phyloP scores from a whole-genome alignment of 2,888 invertebrate genomes.

The Caprella mutica region DNA sequence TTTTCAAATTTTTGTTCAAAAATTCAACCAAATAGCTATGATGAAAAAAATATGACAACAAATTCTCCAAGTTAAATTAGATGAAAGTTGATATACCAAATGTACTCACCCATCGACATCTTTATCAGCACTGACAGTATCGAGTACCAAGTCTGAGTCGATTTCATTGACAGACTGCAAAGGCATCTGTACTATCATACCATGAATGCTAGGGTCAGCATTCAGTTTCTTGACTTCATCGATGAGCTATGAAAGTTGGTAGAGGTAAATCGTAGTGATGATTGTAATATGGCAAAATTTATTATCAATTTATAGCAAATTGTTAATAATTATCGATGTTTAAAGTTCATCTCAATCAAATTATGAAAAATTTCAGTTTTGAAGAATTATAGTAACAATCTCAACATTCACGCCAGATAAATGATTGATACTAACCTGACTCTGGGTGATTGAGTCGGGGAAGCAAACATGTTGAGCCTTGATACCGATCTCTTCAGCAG shows the following conservation, averaged over 20 bases:
- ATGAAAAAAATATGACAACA: no score
- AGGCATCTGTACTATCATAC: constrained; percentile 94
- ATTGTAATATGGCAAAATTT: no score
- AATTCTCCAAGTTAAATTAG: no score
- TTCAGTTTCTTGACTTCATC: constrained; percentile 62
- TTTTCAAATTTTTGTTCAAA: no score
- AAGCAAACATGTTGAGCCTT: constrained; percentile 65
- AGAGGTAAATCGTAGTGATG: no score
- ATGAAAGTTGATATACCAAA: background rate
- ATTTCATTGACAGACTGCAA: constrained; percentile 71
- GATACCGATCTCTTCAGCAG: constrained; percentile 83
- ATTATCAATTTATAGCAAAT: no score
- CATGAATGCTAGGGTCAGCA: constrained; percentile 70
- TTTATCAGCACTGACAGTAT: constrained; percentile 74
- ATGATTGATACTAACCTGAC: constrained; percentile 17
- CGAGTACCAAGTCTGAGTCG: constrained; percentile 74
- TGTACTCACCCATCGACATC: constrained; percentile 81
- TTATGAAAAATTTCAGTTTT: no score
- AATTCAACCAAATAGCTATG: no score
- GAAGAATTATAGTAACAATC: no score
- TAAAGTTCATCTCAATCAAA: no score
- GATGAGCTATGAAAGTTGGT: constrained; percentile 49
- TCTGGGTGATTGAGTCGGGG: constrained; percentile 43
- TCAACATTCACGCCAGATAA: background rate
- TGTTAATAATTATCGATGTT: no score